These are phyloP conservation scores for Aegithalos caudatus DNA, from an alignment of 2,113 vertebrate genomes.

Conservation along the genomic window DNA sequence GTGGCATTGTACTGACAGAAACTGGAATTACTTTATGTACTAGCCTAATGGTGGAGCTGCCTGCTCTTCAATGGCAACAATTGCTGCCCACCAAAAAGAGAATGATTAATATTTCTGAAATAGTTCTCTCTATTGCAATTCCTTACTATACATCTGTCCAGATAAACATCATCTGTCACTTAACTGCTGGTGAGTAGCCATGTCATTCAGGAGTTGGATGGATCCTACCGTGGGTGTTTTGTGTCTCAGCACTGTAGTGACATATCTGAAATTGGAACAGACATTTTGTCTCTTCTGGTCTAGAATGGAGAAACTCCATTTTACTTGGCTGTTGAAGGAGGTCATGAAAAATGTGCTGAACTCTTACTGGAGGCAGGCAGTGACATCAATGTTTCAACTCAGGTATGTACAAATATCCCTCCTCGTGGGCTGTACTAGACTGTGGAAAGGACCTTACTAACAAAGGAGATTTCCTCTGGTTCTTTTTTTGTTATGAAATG, in stretches of 20 bases:
- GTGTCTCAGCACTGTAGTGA: background rate
- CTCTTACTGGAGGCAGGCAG: conserved; percentile 80
- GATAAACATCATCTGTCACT: background rate
- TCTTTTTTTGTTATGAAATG: background rate
- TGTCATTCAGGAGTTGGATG: background rate
- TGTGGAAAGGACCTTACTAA: background rate
- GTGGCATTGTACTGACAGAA: background rate
- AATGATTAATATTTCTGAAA: background rate
- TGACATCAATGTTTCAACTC: conserved; percentile 79
- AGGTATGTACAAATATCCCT: conserved; percentile 57
- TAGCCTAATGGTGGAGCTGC: background rate
- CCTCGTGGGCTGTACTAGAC: background rate
- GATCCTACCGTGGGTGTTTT: background rate
- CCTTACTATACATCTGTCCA: background rate
- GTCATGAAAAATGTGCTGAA: conserved; percentile 79
- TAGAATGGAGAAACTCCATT: conserved; percentile 85
- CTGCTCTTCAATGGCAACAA: background rate
- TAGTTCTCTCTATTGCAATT: background rate
- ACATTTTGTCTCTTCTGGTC: conserved; percentile 5
- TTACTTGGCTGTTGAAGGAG: conserved; percentile 78
- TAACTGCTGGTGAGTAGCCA: background rate
- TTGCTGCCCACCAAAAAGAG: background rate
- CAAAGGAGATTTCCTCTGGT: background rate
- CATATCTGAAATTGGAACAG: background rate
- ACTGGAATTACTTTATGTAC: background rate